Percentiles rank a stretch among this genome's conserved stretches.
Evolutionary conservation across 2,888 invertebrate genomes (phyloP).

Genomic region (Chalcis sispes): DNA sequence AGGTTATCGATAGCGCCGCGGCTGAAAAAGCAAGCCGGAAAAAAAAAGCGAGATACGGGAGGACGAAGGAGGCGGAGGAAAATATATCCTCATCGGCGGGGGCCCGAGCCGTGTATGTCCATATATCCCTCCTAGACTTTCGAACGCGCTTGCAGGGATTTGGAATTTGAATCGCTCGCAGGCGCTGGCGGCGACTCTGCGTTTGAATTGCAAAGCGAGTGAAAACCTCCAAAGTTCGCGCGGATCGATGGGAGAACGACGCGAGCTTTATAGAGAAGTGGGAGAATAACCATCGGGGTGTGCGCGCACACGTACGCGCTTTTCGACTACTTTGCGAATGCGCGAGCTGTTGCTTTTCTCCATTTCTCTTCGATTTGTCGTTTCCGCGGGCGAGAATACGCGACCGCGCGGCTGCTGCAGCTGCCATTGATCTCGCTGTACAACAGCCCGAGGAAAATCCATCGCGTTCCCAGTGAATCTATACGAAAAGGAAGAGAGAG

Average conservation of each 20-base stretch:
- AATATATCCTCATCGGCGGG: slow-evolving; percentile 17
- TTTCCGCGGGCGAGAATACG: slow-evolving; percentile 42
- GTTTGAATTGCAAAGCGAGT: slow-evolving; percentile 69
- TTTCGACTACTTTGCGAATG: not conserved
- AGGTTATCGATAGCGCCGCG: slow-evolving; percentile 52
- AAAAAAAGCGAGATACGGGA: too few relatives aligned
- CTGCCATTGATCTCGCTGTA: too few relatives aligned
- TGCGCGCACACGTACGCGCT: not conserved
- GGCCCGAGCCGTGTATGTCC: not conserved
- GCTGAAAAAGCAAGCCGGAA: not conserved
- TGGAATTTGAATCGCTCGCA: too few relatives aligned
- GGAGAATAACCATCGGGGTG: too few relatives aligned
- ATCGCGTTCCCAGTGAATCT: not conserved
- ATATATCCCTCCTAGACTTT: not conserved
- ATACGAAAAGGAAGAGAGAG: not conserved
- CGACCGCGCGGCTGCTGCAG: slow-evolving; percentile 23
- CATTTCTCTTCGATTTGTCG: not conserved
- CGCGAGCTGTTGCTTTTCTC: slow-evolving; percentile 32
- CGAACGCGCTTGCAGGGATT: not conserved
- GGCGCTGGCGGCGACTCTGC: slow-evolving; percentile 37
- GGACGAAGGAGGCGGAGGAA: too few relatives aligned
- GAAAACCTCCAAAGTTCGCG: slow-evolving; percentile 60
- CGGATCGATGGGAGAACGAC: not conserved
- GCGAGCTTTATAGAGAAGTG: not conserved
- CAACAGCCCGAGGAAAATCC: too few relatives aligned